phyloP scores from a whole-genome alignment of 2,888 invertebrate genomes.

The Cryptocheilus praepositus region DNA sequence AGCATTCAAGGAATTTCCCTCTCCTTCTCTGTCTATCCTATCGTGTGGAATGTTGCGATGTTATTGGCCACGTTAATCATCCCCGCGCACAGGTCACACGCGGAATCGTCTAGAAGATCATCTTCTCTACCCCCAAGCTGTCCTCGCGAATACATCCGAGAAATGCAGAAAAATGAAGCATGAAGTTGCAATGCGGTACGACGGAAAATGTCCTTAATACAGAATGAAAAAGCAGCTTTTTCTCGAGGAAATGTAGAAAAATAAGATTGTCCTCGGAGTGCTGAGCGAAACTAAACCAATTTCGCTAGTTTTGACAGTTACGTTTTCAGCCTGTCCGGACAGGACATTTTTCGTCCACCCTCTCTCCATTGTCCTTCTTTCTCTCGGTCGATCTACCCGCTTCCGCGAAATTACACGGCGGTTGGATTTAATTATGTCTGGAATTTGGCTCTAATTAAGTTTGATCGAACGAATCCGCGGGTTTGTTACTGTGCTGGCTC shows the following conservation, averaged over 20 bases:
- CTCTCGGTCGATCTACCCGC: constrained; percentile 41
- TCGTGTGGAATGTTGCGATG: constrained; percentile 53
- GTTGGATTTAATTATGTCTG: constrained; percentile 71
- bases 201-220: background rate
- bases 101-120: constrained; percentile 41
- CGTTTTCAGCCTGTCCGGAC: no score
- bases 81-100: constrained; percentile 34
- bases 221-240: background rate
- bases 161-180: no score
- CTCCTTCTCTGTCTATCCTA: constrained; percentile 28
- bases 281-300: no score
- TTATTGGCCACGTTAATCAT: constrained; percentile 62
- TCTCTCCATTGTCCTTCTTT: constrained; percentile 25
- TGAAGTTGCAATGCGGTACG: background rate
- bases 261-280: no score
- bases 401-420: constrained; percentile 58
- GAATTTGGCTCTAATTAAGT: constrained; percentile 72
- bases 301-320: no score
- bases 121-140: no score
- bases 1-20: constrained; percentile 62
- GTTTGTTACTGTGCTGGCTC: constrained; percentile 67
- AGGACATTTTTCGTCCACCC: background rate
- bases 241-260: no score
- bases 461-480: constrained; percentile 71
- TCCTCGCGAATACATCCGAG: background rate